These are phyloP conservation scores for Choristoneura rosaceana DNA, from an alignment of 2,888 invertebrate species.

Conservation along the genomic window DNA sequence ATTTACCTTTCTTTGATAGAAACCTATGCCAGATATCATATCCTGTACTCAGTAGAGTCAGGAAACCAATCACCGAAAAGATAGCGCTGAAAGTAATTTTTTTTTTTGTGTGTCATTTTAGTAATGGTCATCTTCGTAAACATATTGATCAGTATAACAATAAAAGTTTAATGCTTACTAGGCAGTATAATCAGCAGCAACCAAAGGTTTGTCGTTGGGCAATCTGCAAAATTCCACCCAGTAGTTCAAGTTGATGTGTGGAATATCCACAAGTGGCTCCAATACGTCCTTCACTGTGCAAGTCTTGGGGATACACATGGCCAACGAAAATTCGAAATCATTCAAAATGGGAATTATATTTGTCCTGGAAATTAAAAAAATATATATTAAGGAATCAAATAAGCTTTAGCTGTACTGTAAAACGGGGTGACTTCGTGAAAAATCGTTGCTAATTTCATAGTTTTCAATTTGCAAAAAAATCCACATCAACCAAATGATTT, in stretches of 20 bases:
- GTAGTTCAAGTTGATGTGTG: conserved; percentile 47
- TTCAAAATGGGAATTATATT: conserved; percentile 15
- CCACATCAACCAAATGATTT: no score
- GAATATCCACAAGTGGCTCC: conserved; percentile 46
- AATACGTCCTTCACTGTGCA: conserved; percentile 53
- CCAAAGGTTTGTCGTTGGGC: no score
- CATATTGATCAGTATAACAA: no score
- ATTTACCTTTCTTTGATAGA: conserved; percentile 4
- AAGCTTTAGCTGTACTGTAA: no score
- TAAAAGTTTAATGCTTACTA: no score
- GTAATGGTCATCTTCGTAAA: neutral
- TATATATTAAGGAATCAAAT: no score
- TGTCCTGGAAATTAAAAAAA: neutral
- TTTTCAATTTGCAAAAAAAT: no score
- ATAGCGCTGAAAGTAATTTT: conserved; percentile 55
- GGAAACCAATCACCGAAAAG: conserved; percentile 50
- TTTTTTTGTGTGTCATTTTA: neutral
- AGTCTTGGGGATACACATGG: conserved; percentile 55
- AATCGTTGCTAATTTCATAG: no score
- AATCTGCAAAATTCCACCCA: conserved; percentile 52
- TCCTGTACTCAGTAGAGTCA: conserved; percentile 45
- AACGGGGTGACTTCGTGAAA: no score
- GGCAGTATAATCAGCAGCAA: conserved; percentile 53
- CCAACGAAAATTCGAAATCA: conserved; percentile 43
- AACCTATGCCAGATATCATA: conserved; percentile 10